Evolutionary conservation across 2,888 invertebrate species (phyloP).

Genomic region (Taphrorychus bicolor): DNA sequence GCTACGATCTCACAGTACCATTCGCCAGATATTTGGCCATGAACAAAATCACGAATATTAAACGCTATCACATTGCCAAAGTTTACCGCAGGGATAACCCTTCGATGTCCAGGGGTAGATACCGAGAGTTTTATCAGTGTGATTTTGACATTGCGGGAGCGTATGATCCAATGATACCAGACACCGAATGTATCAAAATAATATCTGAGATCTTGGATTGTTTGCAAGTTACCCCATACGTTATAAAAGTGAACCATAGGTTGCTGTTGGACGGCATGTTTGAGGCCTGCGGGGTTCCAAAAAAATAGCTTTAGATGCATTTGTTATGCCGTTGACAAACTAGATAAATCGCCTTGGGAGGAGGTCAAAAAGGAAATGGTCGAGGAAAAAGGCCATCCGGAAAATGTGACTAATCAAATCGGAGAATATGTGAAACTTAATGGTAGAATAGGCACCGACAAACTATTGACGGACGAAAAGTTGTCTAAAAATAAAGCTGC

Average conservation of each 20-base stretch:
- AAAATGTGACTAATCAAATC: slow-evolving; percentile 83
- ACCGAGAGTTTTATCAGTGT: slow-evolving; percentile 99
- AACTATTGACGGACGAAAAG: slow-evolving; percentile 72
- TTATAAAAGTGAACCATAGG: slow-evolving; percentile 95
- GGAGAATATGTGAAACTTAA: slow-evolving; percentile 86
- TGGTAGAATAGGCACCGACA: slow-evolving; percentile 78
- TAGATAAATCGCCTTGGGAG: slow-evolving; percentile 97
- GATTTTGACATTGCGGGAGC: slow-evolving; percentile 99
- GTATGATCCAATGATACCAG: slow-evolving; percentile 96
- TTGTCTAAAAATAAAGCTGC: slow-evolving; percentile 73
- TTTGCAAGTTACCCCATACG: slow-evolving; percentile 85
- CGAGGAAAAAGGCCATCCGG: slow-evolving; percentile 87
- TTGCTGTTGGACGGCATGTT: slow-evolving; percentile 96
- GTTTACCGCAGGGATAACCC: slow-evolving; percentile 98
- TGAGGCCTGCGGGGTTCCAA: slow-evolving; percentile 92
- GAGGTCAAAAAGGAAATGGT: slow-evolving; percentile 93
- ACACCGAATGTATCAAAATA: slow-evolving; percentile 95
- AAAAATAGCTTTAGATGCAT: slow-evolving; percentile 89
- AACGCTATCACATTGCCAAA: slow-evolving; percentile 98
- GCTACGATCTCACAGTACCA: slow-evolving; percentile 98
- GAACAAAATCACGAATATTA: slow-evolving; percentile 93
- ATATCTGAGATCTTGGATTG: slow-evolving; percentile 88
- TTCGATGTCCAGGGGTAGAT: slow-evolving; percentile 93
- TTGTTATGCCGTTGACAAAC: slow-evolving; percentile 97
- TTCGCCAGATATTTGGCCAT: slow-evolving; percentile 97